Evolutionary conservation across 2,113 vertebrate genomes (phyloP), one percentile per base, ranked within the genome.

Genomic region (Trinectes maculatus): DNA sequence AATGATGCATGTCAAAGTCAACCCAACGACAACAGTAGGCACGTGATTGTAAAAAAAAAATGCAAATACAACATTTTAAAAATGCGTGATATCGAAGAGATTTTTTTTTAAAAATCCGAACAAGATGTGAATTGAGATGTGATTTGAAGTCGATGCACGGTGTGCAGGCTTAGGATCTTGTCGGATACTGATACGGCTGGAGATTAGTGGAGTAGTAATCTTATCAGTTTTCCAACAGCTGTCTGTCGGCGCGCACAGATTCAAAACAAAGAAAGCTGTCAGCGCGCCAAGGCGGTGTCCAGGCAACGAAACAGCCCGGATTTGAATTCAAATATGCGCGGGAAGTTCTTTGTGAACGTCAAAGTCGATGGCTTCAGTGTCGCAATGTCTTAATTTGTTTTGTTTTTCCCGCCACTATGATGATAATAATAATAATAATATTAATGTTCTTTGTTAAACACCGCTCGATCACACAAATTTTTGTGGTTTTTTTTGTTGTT

Each of bases 261-360:
- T 76, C 89, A 85, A 84, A 91, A 92, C 88, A 91, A 92, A 92
- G 89, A 80, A 90, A 89, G 80, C 86, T 90, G 88, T 91, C 86
- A 85, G 15, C 61, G 89, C 89, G 88, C 88, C 87, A 91, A 89
- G 22, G 21, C 51, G 71, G 26, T 80, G 80, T 81, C 83, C 84
- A 67, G 54, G 82, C 73, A 73, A 86, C 78, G 8, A 71, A 36
- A 61, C 75, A 31, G 83, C 34, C 37, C 25, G 10, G 6, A 70
- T 94, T 93, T 91, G 90, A 93, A 94, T 94, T 94, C 90, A 91
- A 93, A 93, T 89, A 87, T 80, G 85, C 70, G 92, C 91, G 92
- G 90, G 90, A 93, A 86, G 49, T 8, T 52, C 43, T 22, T 44
- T 44, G 43, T 44, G 3, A 5, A 44, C 43, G 19, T 44, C 43